phyloP scores from a whole-genome alignment of 2,797 vertebrate species.

The Gambelia wislizenii region DNA sequence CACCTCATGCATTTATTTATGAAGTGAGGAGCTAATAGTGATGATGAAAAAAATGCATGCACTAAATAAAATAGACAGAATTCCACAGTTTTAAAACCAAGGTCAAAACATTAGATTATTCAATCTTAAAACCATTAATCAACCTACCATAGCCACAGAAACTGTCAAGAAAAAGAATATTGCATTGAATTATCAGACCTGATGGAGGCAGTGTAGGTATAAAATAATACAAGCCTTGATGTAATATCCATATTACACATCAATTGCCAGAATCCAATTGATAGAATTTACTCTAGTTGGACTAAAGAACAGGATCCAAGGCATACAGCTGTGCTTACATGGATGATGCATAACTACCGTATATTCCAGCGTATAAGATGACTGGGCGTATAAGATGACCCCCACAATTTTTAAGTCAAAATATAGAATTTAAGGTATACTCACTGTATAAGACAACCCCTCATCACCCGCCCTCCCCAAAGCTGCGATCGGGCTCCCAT shows the following conservation, averaged over 20 bases:
- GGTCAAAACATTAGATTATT: conserved; percentile 8
- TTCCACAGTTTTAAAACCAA: not conserved
- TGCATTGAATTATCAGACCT: not conserved
- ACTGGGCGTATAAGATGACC: no score
- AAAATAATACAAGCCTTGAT: not conserved
- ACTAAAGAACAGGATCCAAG: no score
- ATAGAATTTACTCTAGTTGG: no score
- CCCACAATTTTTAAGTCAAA: no score
- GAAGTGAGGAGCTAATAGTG: conserved; percentile 29
- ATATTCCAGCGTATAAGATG: no score
- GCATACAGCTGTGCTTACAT: no score
- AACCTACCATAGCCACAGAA: not conserved
- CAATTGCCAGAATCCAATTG: not conserved
- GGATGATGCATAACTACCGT: no score
- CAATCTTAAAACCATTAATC: conserved; percentile 11
- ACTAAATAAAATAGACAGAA: conserved; percentile 18
- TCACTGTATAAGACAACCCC: no score
- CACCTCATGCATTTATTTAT: conserved; percentile 46
- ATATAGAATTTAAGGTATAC: no score
- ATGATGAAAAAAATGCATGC: not conserved
- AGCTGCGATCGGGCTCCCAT: no score
- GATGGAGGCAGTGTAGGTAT: not conserved
- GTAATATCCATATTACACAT: not conserved
- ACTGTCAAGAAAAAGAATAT: not conserved
- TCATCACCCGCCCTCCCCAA: no score